Base-by-base conservation (phyloP, 1,140 invertebrate species). In the Drosophila sechellia region DNA sequence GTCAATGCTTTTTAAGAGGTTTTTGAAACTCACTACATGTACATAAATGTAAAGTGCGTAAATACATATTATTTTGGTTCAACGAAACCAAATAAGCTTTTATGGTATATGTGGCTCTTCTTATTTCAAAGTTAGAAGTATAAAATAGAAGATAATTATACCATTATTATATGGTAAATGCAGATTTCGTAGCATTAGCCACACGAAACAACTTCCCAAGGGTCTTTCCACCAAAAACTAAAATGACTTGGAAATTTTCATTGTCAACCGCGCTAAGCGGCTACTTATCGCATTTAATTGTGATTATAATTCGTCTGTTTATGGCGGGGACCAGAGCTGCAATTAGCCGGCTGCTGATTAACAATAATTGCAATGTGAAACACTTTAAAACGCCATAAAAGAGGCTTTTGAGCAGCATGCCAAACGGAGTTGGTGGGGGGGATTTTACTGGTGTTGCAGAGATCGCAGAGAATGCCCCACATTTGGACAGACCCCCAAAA, bases 281-380 rank as follows among this genome's bases (percentile, higher is more conserved):
- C 49, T 66, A 74, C 58, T 79, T 83, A 83, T 49, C 58, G 69
- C 61, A 70, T 64, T 79, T 56, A 75, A 84, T 84, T 83, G 59
- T 54, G 58, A 65, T 71, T 83, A 76, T 61, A 79, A 79, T 70
- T 83, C 58, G 70, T 76, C 52, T 61, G 43, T 65, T 65, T 68
- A 25, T 49, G 45, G 59, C 59, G 5, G 58, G 6, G 63, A 39
- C 42, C 65, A 31, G 46, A 45, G 52, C 58, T 37, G 22, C 59
- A 79, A 79, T 75, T 84, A 75, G 66, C 56, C 37, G 55, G 20
- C 52, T 27, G 60, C 61, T 66, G 79, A 78, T 68, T 74, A 72
- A 57, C 55, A 57, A 59, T 74, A 79, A 83, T 79, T 71, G 39
- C 63, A 27, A 78, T 81, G 49, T 72, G 48, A 83, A 76, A 68